Percentiles rank a stretch among this genome's conserved stretches.
Evolutionary conservation across 1,140 invertebrate genomes (phyloP).

Genomic region (Saxidomus purpurata): DNA sequence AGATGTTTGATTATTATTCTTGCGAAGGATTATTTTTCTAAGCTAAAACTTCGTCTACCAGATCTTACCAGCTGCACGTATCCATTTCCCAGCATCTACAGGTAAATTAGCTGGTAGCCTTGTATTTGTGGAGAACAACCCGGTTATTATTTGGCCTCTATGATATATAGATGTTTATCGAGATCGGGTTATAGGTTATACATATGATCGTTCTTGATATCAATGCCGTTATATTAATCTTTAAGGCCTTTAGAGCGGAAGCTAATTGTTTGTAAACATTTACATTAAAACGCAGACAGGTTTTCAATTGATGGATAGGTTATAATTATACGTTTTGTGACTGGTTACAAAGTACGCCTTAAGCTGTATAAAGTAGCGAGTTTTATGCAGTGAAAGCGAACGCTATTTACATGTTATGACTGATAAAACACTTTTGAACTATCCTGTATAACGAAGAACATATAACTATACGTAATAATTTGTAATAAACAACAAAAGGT

Average conservation of each 20-base stretch:
- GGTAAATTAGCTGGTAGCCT: background rate
- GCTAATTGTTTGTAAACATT: conserved; percentile 20
- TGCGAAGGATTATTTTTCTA: too few species aligned
- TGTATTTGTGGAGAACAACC: background rate
- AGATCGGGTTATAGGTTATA: background rate
- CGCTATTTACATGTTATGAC: background rate
- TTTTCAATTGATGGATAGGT: background rate
- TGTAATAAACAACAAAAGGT: background rate
- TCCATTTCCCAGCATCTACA: background rate
- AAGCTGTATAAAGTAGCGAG: background rate
- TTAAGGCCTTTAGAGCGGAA: background rate
- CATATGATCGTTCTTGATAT: background rate
- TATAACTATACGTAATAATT: background rate
- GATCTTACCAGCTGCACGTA: too few species aligned
- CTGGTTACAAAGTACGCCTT: background rate
- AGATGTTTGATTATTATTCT: too few species aligned
- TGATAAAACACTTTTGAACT: background rate
- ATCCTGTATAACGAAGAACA: background rate
- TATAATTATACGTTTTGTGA: background rate
- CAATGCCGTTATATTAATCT: conserved; percentile 1
- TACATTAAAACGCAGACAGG: background rate
- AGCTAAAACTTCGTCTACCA: too few species aligned
- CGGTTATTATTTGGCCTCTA: background rate
- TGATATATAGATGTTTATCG: background rate
- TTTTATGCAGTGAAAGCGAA: background rate